Base-by-base conservation (phyloP, 2,113 vertebrate genomes). In the Hippocampus mohnikei region DNA sequence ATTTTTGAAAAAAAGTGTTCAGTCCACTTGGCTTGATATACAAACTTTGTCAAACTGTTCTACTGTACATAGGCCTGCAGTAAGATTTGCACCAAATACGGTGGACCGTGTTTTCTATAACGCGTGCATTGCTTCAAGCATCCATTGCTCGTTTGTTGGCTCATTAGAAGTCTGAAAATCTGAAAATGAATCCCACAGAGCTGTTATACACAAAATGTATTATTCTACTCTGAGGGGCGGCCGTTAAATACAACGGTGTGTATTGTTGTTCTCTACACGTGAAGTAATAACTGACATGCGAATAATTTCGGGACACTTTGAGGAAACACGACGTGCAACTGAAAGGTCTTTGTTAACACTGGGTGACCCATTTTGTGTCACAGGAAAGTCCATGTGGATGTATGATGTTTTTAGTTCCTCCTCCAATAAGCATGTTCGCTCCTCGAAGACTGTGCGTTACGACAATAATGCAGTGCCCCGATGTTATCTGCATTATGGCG, bases 261-360 rank as follows among this genome's bases (percentile, higher is more conserved):
- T 40, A 2, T 33, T 37, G 48, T 41, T 58, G 55, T n/a, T 46
- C 8, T 15, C 8, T 11, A 37, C 41, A 67, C 18, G 63, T 67
- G 23, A 44, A 18, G 15, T 15, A 53, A 27, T 18, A 8, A 56
- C 9, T 50, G 25, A 67, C 41, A 61, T 46, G 41, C 21, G 6
- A 56, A 53, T 1, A 62, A 56, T 78, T 82, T 72, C 70, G 76
- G 62, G 80, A 80, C 72, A 87, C 82, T 80, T 69, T 12, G 8
- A 12, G 7, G 58, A 67, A 40, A 73, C 73, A 73, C 79, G 79
- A 16, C 50, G 67, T 48, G 44, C 41, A 63, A 41, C 48, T 69
- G 66, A 76, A 74, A 71, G 62, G 75, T 20, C 20, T 52, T 76
- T 63, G 59, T 46, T 5, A 61, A 60, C 25, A 37, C 29, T 37